Evolutionary conservation across 2,797 vertebrate genomes (phyloP), one percentile per base, ranked within the genome.

Genomic region (Pagetopsis macropterus): DNA sequence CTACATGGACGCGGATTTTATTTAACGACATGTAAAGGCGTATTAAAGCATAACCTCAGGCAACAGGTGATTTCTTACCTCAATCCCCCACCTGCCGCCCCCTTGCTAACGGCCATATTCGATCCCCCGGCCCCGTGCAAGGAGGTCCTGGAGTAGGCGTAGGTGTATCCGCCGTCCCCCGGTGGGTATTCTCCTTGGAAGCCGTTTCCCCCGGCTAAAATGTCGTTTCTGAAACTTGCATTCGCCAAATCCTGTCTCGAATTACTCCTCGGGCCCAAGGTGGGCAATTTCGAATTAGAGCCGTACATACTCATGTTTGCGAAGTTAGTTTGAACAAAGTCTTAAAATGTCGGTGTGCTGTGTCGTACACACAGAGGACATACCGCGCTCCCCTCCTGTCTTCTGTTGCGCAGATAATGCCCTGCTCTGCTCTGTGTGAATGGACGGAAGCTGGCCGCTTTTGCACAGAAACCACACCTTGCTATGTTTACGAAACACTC

Each of bases 401-500:
- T 84, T 80, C 79, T 86, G 87, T 86, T 85, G 89, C 90, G 89
- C 90, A 87, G 89, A 90, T 76, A 90, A 66, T 84, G 77, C 19
- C 64, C 23, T 88, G 81, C 19, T 65, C 23, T 88, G 81, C 40
- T 69, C 79, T 60, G 79, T 69, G 81, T 60, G 79, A 87, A 88
- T 84, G 83, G 89, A 84, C 91, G 88, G 91, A 93, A 92, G 89
- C 85, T 52, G 62, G 15, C 55, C 23, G 78, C 84, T 86, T 92
- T 89, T 75, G 87, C 74, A 64, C 2, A 77, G 72, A 84, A 90
- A 93, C 94, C 94, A 94, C 94, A 94, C 94, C 94, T 94, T 88
- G 52, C 44, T 67, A 66, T 73, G 70, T 85, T 79, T 75, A 59
- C 83, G 79, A 87, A 84, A 88, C 84, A 71, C 75, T 61, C 63